Base-by-base conservation (phyloP, 1,140 invertebrate genomes). In the Ylistrum balloti region DNA sequence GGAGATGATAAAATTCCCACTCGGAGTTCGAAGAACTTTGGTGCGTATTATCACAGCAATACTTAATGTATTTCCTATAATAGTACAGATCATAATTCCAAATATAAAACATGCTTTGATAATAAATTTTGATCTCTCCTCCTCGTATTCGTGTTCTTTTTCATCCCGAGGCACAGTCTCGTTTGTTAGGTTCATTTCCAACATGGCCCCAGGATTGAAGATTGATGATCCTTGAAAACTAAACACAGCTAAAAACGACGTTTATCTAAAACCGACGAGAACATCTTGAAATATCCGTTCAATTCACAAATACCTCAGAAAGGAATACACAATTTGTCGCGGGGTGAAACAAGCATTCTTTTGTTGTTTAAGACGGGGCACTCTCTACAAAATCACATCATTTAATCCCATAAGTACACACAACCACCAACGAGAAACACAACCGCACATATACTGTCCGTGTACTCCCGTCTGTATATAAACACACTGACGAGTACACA, bases 1-100 rank as follows among this genome's bases (percentile, higher is more conserved):
- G 22, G 56, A 74, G 22, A 74, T 74, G 22, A 74, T 74, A n/a
- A 74, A 74, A 28, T 74, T 74, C 56, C 56, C 56, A 74, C 56
- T 74, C 9, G 56, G 56, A 28, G 56, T 74, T 5, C n/a, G 22
- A 5, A 74, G 56, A 1, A 28, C 56, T 74, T 74, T 74, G 11
- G 56, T 74, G 7, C 56, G 22, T 1, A 74, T 17, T 28, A 74
- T 74, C 56, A 74, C 56, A 28, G 56, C 56, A 9, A 74, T 74
- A 74, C 56, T 74, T 28, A 74, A 74, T n/a, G 5, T n/a, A 28
- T 74, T 74, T 11, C 56, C 56, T 3, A 74, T n/a, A 28, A 74
- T 74, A 5, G 56, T 74, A 28, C 9, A 74, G 2, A 74, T 28
- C 56, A 74, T 74, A 28, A 74, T 74, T 74, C 22, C 56, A 28